Base-by-base conservation (phyloP, 2,888 invertebrate species). In the Hypselothyrea guttata region DNA sequence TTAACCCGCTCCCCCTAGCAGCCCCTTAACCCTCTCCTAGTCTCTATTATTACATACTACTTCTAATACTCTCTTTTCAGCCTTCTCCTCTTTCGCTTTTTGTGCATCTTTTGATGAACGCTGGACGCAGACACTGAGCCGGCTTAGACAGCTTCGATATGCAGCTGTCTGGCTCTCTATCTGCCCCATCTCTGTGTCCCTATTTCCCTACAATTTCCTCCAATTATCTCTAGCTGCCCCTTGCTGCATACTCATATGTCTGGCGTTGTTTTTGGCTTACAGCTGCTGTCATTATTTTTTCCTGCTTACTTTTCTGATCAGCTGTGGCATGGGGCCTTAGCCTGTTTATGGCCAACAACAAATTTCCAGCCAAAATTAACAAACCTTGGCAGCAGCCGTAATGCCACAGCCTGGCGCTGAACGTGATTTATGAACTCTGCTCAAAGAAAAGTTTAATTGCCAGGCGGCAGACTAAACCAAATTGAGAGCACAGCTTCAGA, bases 401-500 rank as follows among this genome's bases (percentile, higher is more conserved):
- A 9, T 13, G 8, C 53, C 58, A 35, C 71, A 52, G 76, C 71
- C 78, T 78, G 86, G 56, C 64, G 59, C 59, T 79, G 86, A 81
- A 82, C 82, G 85, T 82, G 81, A 82, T 82, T 82, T 82, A 82
- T 82, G 86, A 82, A 82, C 81, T 82, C 72, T 47, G 68, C 61
- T 82, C 68, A 53, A 77, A 82, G 83, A 84, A 79, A 86, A 84
- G 86, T 82, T 82, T 82, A 82, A 84, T 82, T 84, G 85, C 83
- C 86, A 84, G 75, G 68, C 83, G 82, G 75, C 66, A 65, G 22
- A 64, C 65, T 46, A 33, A 27, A 7, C 11, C 4, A 0, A 7
- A 3, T 9, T 15, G 16, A 16, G 45, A 46, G 12, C 13, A 52
- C 13, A 13, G 7, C n/a, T 13, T 1, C 4, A 31, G 2, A 64